Evolutionary conservation across 2,113 vertebrate genomes (phyloP).

Genomic region (Hippocampus comes): DNA sequence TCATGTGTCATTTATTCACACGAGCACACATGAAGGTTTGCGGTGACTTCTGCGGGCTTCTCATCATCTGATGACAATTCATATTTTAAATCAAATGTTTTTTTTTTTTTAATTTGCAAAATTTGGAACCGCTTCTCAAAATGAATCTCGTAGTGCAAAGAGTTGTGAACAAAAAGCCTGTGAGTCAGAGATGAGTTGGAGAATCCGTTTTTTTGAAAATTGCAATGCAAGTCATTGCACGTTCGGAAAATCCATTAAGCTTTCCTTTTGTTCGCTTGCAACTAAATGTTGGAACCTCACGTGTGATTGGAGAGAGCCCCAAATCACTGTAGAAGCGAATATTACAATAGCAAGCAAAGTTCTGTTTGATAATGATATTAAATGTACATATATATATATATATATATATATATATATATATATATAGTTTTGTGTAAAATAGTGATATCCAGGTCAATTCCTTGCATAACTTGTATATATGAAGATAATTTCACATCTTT

Average conservation of each 20-base stretch:
- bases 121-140: not conserved
- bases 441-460: no score
- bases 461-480: no score
- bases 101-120: not conserved
- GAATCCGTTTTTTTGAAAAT: not conserved
- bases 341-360: no score
- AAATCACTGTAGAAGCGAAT: slow-evolving; percentile 51
- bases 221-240: not conserved
- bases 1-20: no score
- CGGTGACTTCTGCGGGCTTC: no score
- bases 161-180: not conserved
- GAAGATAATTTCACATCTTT: not conserved
- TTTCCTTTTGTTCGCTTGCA: not conserved
- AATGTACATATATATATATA: not conserved
- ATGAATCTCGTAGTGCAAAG: not conserved
- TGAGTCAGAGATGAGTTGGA: not conserved
- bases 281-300: slow-evolving; percentile 19
- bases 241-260: slow-evolving; percentile 1
- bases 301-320: slow-evolving; percentile 41
- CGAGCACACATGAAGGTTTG: no score
- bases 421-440: no score
- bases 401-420: no score
- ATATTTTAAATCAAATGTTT: no score
- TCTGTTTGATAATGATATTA: not conserved
- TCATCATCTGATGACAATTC: no score